Evolutionary conservation across 1,140 invertebrate species (phyloP).

Genomic region (Cydia pomonella): DNA sequence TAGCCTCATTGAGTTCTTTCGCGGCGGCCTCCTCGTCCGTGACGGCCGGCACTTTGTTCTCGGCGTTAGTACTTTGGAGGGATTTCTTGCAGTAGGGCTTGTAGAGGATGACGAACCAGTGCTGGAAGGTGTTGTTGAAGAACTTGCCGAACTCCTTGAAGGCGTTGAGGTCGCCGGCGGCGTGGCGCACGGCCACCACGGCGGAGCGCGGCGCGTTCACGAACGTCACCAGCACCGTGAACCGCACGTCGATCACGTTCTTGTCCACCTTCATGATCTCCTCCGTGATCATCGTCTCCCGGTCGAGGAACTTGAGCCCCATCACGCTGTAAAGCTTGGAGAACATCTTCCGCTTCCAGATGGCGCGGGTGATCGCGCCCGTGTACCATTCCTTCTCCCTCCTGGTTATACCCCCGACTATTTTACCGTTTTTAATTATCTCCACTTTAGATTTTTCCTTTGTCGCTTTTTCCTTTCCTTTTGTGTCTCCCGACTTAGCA

Average conservation of each 20-base stretch:
- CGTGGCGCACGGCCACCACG: slow-evolving; percentile 38
- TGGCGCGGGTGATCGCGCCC: slow-evolving; percentile 42
- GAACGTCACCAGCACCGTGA: slow-evolving; percentile 49
- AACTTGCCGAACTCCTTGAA: slow-evolving; percentile 62
- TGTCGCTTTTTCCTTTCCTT: not conserved
- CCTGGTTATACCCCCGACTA: not conserved
- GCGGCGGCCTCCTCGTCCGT: slow-evolving; percentile 10
- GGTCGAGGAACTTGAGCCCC: slow-evolving; percentile 44
- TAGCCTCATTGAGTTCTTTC: not conserved
- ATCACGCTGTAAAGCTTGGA: slow-evolving; percentile 37
- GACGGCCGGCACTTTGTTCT: not conserved
- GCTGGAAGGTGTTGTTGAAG: slow-evolving; percentile 46
- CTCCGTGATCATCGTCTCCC: slow-evolving; percentile 50
- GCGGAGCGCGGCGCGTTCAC: slow-evolving; percentile 40
- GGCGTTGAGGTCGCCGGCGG: slow-evolving; percentile 44
- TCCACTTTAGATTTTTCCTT: not conserved
- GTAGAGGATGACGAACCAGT: slow-evolving; percentile 51
- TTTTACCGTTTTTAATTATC: not conserved
- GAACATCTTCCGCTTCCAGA: slow-evolving; percentile 61
- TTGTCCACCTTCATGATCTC: slow-evolving; percentile 48
- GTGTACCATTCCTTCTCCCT: slow-evolving; percentile 51
- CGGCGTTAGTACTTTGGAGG: not conserved
- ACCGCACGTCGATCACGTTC: slow-evolving; percentile 41
- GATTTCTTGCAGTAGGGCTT: slow-evolving; percentile 36
- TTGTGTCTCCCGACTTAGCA: not conserved